A percentile compares a stretch with the other conserved stretches of the same genome.
These are phyloP conservation scores for Calypte anna DNA, from an alignment of 2,113 vertebrate genomes.

Conservation along the genomic window DNA sequence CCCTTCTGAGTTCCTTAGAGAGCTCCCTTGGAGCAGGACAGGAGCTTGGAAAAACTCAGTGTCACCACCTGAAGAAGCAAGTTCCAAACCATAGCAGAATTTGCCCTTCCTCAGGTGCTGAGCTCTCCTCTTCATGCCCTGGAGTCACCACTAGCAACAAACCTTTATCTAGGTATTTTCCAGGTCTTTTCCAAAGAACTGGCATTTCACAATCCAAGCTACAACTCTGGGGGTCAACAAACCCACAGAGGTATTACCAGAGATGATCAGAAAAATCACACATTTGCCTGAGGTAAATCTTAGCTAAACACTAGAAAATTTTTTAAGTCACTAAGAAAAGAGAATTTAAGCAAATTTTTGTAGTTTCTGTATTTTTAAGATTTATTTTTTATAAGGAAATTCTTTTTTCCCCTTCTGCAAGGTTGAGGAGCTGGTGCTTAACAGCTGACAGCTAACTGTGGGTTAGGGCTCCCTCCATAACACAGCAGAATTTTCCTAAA, in stretches of 20 bases:
- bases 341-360: background rate
- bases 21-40: background rate
- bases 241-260: background rate
- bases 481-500: background rate
- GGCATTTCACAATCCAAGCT: background rate
- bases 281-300: background rate
- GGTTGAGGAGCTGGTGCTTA: background rate
- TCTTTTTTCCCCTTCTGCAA: background rate
- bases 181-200: background rate
- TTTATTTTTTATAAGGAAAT: background rate
- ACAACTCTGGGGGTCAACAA: background rate
- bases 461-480: background rate
- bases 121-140: background rate
- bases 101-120: background rate
- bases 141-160: background rate
- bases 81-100: background rate
- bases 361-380: background rate
- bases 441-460: background rate
- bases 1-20: fast-evolving
- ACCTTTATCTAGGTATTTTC: background rate
- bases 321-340: background rate
- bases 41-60: background rate
- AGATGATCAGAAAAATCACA: background rate
- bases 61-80: background rate
- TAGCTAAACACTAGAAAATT: too few species aligned